A percentile compares a stretch with the other conserved stretches of the same genome.
These are phyloP conservation scores for Ferrisia virgata DNA, from an alignment of 2,888 invertebrate genomes.

Conservation along the genomic window DNA sequence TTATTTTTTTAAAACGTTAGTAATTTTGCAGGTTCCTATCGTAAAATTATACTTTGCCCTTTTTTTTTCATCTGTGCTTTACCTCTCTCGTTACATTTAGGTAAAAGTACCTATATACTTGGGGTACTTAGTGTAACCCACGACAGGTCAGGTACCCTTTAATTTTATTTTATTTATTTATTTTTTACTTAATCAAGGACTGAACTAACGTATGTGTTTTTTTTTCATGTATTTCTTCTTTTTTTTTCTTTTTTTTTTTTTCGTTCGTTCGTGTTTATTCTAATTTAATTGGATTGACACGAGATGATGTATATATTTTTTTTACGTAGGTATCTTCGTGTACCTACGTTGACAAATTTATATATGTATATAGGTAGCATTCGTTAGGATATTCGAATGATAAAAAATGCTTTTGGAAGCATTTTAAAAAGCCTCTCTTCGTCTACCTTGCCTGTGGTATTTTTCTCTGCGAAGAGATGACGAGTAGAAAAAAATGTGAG, in stretches of 20 bases:
- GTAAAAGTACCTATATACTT: neutral
- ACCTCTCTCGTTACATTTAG: no score
- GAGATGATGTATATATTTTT: slow-evolving; percentile 2
- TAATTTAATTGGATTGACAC: neutral
- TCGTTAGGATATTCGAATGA: no score
- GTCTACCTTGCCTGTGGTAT: no score
- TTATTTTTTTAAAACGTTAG: neutral
- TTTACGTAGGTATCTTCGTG: no score
- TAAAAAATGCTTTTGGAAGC: neutral
- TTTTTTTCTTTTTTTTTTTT: no score
- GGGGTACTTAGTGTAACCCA: neutral
- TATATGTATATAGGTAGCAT: no score
- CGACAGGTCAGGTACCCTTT: neutral
- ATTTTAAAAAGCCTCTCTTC: no score
- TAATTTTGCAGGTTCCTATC: neutral
- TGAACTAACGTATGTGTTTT: neutral
- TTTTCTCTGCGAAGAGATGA: neutral
- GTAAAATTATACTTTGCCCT: neutral
- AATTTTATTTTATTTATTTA: neutral
- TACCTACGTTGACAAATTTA: neutral
- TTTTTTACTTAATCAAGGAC: neutral
- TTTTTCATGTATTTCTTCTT: no score
- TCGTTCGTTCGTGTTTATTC: neutral
- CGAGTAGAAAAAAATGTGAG: neutral
- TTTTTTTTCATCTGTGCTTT: neutral